Evolutionary conservation across 2,113 vertebrate genomes (phyloP).

Genomic region (Neogobius melanostomus): DNA sequence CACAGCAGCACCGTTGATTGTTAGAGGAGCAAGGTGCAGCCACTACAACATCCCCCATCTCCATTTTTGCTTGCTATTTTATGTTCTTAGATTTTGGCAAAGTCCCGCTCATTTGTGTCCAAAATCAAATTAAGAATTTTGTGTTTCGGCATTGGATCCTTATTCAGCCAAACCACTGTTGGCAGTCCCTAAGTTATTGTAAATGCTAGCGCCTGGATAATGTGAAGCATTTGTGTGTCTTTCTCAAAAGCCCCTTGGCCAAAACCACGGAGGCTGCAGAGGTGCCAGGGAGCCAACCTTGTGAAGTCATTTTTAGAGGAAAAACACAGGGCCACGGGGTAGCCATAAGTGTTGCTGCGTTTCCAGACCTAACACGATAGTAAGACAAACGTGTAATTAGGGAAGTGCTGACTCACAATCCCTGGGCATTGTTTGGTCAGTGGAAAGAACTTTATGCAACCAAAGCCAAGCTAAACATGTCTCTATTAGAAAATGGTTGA

Average conservation of each 20-base stretch:
- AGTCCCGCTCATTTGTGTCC: conserved; percentile 26
- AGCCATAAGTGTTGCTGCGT: conserved; percentile 31
- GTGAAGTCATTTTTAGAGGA: conserved; percentile 59
- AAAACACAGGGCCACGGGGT: conserved; percentile 51
- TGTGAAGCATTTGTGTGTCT: conserved; percentile 59
- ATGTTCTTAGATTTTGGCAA: conserved; percentile 29
- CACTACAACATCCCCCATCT: conserved; percentile 7
- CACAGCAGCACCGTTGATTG: too few species aligned
- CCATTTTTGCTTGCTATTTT: conserved; percentile 22
- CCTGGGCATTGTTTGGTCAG: conserved; percentile 54
- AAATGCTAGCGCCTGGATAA: conserved; percentile 42
- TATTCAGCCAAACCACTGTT: conserved; percentile 34
- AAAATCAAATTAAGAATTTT: conserved; percentile 46
- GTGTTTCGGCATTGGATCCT: conserved; percentile 32
- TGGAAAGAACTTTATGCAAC: conserved; percentile 21
- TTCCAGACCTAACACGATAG: conserved; percentile 54
- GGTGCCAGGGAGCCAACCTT: conserved; percentile 57
- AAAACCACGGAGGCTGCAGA: conserved; percentile 52
- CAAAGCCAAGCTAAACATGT: conserved; percentile 21
- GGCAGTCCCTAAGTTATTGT: conserved; percentile 40
- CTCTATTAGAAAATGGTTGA: conserved; percentile 30
- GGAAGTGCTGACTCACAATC: conserved; percentile 62
- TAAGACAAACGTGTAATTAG: conserved; percentile 71
- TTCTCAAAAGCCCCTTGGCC: conserved; percentile 29
- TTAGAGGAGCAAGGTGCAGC: not conserved